Evolutionary conservation across 2,888 invertebrate genomes (phyloP).

Genomic region (Cryptus viduatorius): DNA sequence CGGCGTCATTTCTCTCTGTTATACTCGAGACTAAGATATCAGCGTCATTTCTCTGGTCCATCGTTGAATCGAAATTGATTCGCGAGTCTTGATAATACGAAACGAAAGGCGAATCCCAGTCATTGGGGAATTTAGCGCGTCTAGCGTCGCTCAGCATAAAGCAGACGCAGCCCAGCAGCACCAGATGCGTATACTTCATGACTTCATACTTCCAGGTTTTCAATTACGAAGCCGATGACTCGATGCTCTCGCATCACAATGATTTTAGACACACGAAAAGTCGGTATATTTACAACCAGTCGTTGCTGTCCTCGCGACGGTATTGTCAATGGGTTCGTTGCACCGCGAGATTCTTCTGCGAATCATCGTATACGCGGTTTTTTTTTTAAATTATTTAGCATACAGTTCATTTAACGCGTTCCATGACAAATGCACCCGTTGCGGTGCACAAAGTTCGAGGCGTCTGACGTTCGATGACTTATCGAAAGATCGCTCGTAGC

Average conservation of each 20-base stretch:
- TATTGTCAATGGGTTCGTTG: not conserved
- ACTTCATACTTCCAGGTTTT: constrained; percentile 74
- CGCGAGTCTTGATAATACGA: constrained; percentile 28
- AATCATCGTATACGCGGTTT: constrained; percentile 3
- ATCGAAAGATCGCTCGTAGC: not conserved
- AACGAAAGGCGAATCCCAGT: constrained; percentile 48
- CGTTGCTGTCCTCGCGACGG: not conserved
- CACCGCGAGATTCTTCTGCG: not conserved
- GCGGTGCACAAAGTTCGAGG: not conserved
- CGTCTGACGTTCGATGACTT: not conserved
- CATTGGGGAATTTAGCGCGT: constrained; percentile 48
- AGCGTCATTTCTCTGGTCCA: not conserved
- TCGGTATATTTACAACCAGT: not conserved
- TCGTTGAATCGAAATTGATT: not conserved
- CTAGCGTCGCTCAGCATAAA: constrained; percentile 69
- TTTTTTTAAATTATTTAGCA: not conserved
- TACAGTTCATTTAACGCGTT: not conserved
- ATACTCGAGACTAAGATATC: not conserved
- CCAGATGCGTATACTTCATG: constrained; percentile 77
- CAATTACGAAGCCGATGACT: constrained; percentile 54
- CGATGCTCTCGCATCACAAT: constrained; percentile 1
- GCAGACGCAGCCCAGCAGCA: constrained; percentile 75
- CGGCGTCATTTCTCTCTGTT: not conserved
- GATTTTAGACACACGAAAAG: not conserved
- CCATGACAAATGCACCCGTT: not conserved